Base-by-base conservation (phyloP, 2,113 vertebrate genomes). In the Mirza zaza region DNA sequence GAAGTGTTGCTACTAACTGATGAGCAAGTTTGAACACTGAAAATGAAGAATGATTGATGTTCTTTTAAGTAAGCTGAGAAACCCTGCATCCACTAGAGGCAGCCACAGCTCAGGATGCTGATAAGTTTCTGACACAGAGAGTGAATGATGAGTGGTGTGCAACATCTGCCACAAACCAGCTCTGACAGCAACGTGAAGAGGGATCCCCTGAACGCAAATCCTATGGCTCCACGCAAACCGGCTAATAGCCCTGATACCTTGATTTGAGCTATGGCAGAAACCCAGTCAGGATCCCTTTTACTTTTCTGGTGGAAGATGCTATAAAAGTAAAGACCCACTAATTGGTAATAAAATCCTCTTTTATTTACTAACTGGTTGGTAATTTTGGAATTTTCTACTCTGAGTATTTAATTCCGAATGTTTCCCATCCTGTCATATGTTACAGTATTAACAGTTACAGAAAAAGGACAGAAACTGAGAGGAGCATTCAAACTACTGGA, bases 31-130 rank as follows among this genome's bases (percentile, higher is more conserved):
- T 98, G 97, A 96, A 97, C 96, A 68, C 95, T 84, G 93, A 97
- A 97, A 97, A 98, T 94, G 96, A 98, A 97, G 95, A 97, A 96
- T 98, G 98, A 98, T 97, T 98, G 98, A 97, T 98, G 95, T 94
- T 97, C 94, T 96, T 97, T 93, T 95, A 97, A 97, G 98, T 95
- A 97, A 90, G 96, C 96, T 80, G 89, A 91, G 97, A 97, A 97
- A 97, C 96, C 94, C 97, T 97, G 94, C 97, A 97, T 94, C 96
- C 96, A 68, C 97, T 82, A 91, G 96, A 97, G 97, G 97, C 98
- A 98, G 98, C 96, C 97, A 79, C 95, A 89, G 97, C 98, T 98
- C 91, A 81, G 97, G 98, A 97, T 97, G 96, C 98, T 98, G 96
- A 97, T 98, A 97, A 97, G 98, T 97, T 96, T 96, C 97, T 98